Percentiles rank a stretch among this genome's conserved stretches.
phyloP scores from a whole-genome alignment of 2,797 vertebrate species.

The Perodicticus potto region DNA sequence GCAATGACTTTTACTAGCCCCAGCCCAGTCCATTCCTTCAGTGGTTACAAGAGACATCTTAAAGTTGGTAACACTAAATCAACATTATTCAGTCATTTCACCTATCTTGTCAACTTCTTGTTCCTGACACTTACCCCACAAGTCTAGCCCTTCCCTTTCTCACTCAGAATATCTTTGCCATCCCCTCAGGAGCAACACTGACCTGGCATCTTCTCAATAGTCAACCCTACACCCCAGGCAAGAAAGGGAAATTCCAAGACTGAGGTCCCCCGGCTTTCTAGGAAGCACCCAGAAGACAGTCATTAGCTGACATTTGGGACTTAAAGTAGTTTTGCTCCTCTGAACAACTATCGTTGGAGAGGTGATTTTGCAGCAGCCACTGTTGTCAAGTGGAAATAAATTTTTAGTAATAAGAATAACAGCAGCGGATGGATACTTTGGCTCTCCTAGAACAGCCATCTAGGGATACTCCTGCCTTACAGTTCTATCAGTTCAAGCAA shows the following conservation, averaged over 20 bases:
- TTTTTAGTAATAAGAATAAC: conserved; percentile 73
- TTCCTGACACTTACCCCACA: neutral
- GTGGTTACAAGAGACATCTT: neutral
- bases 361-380: conserved; percentile 17
- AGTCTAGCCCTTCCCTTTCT: neutral
- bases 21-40: neutral
- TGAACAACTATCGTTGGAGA: neutral
- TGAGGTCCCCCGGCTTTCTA: neutral
- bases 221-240: neutral
- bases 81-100: neutral
- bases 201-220: neutral
- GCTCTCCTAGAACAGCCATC: conserved; percentile 28
- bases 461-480: conserved; percentile 56
- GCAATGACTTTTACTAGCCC: neutral
- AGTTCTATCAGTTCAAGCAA: conserved; percentile 53
- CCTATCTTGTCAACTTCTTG: neutral
- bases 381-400: conserved; percentile 71
- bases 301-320: neutral
- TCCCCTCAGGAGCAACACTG: neutral
- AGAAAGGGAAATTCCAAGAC: conserved; percentile 20
- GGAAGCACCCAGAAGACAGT: neutral
- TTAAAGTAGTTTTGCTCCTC: neutral
- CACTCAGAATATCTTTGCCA: neutral
- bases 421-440: neutral
- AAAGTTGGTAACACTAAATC: neutral